Base-by-base conservation (phyloP, 2,888 invertebrate species). In the Lissocephala sabroskyi region DNA sequence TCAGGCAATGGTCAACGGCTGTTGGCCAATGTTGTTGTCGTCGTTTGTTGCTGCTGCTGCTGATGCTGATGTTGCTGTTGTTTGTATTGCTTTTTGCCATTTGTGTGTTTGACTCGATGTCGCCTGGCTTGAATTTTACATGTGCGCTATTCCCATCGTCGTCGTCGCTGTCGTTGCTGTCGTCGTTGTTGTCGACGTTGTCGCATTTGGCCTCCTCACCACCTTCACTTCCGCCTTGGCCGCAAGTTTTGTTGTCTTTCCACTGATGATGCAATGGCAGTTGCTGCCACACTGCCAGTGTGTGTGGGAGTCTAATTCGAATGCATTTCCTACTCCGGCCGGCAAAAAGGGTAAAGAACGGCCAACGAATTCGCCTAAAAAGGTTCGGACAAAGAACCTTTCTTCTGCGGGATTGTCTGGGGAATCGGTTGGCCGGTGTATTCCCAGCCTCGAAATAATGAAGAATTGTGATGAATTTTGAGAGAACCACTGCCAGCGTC, bases 1-100 rank as follows among this genome's bases (percentile, higher is more conserved):
- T 76, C 77, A 76, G 65, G 49, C 65, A 65, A 65, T 76, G 77
- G 74, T 62, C 70, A 70, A 64, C 65, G 65, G 52, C 70, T 62
- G 59, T 56, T 57, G 56, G 49, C 51, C 50, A 50, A 46, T 56
- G 56, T 56, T 41, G 45, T 19, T 45, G 36, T 36, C 44, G 28
- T 36, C 30, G 29, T 17, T 18, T 10, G 17, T 13, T 29, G 18
- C n/a, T 39, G 14, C 23, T 18, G 33, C 41, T 46, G 30, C 48
- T 40, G n/a, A n/a, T n/a, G 30, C 44, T 39, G 37, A 16, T 45
- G 41, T n/a, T 56, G 39, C n/a, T 44, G 42, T 23, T 52, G 41
- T 3, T 32, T 17, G 30, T 18, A n/a, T 41, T 41, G 41, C 30
- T 41, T 30, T 19, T 39, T 41, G 35, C 59, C 58, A 58, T 45